Base-by-base conservation (phyloP, 2,888 invertebrate genomes). In the Bibio marci region DNA sequence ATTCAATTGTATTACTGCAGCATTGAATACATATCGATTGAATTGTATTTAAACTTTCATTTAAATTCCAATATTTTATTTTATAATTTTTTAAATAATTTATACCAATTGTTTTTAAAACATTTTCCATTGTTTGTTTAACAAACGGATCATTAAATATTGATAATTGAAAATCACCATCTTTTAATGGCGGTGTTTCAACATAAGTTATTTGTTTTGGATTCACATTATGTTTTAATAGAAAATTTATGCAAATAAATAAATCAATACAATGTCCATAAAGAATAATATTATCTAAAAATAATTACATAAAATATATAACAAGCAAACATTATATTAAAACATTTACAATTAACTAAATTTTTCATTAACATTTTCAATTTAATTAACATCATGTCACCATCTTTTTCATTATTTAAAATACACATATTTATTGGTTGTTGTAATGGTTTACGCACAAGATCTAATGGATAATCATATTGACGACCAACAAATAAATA, bases 391-490 rank as follows among this genome's bases (percentile, higher is more conserved):
- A 41, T 14, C 13, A 41, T 30, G 27, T 43, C 35, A 0, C 71
- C 76, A 39, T 76, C 73, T 0, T 52, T 44, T 14, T 67, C 61
- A 13, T 65, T 63, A 51, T 79, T 78, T 15, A 79, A 54, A 2
- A 71, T 58, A 46, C 76, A 73, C 12, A 76, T 67, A 50, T 79
- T 79, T 2, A 64, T 59, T 0, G 76, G 76, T 42, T 62, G 48
- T 2, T 59, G 55, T 14, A 39, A 40, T 36, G 47, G 48, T 36
- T 41, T 43, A 15, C 43, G 41, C 10, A 38, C 30, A 11, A 41
- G 37, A 33, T 38, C n/a, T 8, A 59, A 49, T 0, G 72, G 72
- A 46, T 64, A 64, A 47, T 69, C 69, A 48, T 67, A 73, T 47
- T 72, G 71, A 44, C 65, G 63, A 0, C 73, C 73, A 37, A 66